Evolutionary conservation across 2,888 invertebrate species (phyloP).

Genomic region (Eugnorisma glareosa): DNA sequence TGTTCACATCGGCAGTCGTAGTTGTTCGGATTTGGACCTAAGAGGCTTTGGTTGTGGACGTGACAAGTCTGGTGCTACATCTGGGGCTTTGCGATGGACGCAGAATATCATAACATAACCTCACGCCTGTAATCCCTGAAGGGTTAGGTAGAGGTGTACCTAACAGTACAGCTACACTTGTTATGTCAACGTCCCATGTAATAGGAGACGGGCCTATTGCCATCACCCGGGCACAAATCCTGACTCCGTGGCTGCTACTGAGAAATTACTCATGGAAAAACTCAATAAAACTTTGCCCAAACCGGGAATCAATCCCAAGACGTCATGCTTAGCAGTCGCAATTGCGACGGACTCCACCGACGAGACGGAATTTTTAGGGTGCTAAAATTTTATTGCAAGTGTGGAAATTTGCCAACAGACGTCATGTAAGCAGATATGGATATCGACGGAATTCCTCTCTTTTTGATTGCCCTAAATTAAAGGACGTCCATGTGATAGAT

Average conservation of each 20-base stretch:
- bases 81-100: neutral
- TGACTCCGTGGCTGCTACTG: too few relatives aligned
- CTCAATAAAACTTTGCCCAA: too few relatives aligned
- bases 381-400: neutral
- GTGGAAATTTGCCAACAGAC: neutral
- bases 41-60: slow-evolving; percentile 1
- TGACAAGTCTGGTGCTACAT: neutral
- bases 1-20: neutral
- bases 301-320: too few relatives aligned
- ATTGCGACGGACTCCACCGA: too few relatives aligned
- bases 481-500: neutral
- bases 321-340: too few relatives aligned
- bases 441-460: neutral
- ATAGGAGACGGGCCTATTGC: too few relatives aligned
- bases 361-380: neutral
- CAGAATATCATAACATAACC: neutral
- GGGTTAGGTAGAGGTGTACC: too few relatives aligned
- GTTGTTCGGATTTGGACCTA: slow-evolving; percentile 12
- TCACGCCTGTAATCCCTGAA: neutral
- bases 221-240: too few relatives aligned
- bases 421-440: neutral
- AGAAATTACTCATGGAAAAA: neutral
- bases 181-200: too few relatives aligned
- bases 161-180: neutral
- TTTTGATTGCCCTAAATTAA: neutral